Percentiles rank a stretch among this genome's conserved stretches.
phyloP scores from a whole-genome alignment of 2,888 invertebrate species.

The Catocala nupta region DNA sequence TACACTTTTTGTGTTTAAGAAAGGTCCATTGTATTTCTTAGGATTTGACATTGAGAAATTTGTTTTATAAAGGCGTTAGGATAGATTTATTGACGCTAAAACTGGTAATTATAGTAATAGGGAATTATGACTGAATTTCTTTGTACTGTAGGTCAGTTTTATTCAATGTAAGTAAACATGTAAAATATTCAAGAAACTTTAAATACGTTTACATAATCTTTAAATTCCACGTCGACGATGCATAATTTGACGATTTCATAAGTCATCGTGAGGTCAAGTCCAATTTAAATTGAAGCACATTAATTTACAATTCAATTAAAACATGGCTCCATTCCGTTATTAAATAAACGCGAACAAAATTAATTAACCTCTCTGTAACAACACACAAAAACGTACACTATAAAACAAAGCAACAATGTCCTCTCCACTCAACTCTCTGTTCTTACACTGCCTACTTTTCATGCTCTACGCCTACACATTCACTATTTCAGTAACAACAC shows the following conservation, averaged over 20 bases:
- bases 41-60: too few species aligned
- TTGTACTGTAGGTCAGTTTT: too few species aligned
- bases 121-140: too few species aligned
- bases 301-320: slow-evolving; percentile 41
- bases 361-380: slow-evolving; percentile 40
- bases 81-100: too few species aligned
- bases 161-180: too few species aligned
- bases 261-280: slow-evolving; percentile 23
- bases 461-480: slow-evolving; percentile 85
- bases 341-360: slow-evolving; percentile 41
- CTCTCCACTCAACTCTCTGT: slow-evolving; percentile 76
- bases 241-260: slow-evolving; percentile 9
- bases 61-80: too few species aligned
- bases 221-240: not conserved
- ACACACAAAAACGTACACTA: slow-evolving; percentile 48
- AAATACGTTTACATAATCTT: not conserved
- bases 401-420: slow-evolving; percentile 66
- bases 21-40: too few species aligned
- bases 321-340: slow-evolving; percentile 25
- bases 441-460: slow-evolving; percentile 86
- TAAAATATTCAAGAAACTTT: too few species aligned
- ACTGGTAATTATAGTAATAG: too few species aligned
- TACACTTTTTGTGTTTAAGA: too few species aligned
- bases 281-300: slow-evolving; percentile 26
- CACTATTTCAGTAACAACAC: slow-evolving; percentile 81